Evolutionary conservation across 37 sponge, comb jelly and placozoan genomes (phyloP), one percentile per base, ranked within the genome.

Genomic region (Halisarca cf. caerulea): DNA sequence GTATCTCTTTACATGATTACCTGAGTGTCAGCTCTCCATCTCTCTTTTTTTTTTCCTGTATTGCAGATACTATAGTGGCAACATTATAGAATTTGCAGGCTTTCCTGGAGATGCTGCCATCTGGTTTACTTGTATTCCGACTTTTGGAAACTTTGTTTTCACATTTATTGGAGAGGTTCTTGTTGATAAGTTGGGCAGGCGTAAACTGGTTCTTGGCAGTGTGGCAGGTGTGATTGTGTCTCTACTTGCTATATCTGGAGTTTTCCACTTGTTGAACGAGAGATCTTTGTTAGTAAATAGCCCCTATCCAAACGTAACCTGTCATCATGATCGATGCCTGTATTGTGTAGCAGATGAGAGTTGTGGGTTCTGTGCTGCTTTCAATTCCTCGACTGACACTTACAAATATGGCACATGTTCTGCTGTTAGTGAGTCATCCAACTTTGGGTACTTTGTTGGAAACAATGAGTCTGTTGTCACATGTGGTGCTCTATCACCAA

Each of bases 71-170:
- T 97, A 97, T 86, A 92, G 92, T 86, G 95, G 95, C 38, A 91
- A 90, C 24, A 94, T 97, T 78, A 91, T 97, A n/a, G 69, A 91
- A 39, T 92, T 94, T 92, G 95, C 97, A 74, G 97, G 97, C 0
- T 90, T 89, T 37, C 25, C 43, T 18, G 88, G 90, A 28, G 45
- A 81, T 17, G 45, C 82, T 5, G 86, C 97, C 38, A 94, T 97
- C 36, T 97, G 97, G 97, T 53, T 92, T 20, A 82, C 97, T 0
- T 84, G 83, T 15, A 64, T 94, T 25, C 95, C 94, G 11, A 92
- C 87, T 44, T 86, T 86, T 74, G 86, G 91, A 1, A 94, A 97
- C 85, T 84, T 90, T 42, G 35, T 92, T 27, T 97, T 97, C 87
- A 90, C 95, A 6, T 23, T 90, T 0, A 70, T 97, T 0, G 95